Evolutionary conservation across 1,140 invertebrate species (phyloP), one percentile per base, ranked within the genome.

Genomic region (Chionoecetes opilio): DNA sequence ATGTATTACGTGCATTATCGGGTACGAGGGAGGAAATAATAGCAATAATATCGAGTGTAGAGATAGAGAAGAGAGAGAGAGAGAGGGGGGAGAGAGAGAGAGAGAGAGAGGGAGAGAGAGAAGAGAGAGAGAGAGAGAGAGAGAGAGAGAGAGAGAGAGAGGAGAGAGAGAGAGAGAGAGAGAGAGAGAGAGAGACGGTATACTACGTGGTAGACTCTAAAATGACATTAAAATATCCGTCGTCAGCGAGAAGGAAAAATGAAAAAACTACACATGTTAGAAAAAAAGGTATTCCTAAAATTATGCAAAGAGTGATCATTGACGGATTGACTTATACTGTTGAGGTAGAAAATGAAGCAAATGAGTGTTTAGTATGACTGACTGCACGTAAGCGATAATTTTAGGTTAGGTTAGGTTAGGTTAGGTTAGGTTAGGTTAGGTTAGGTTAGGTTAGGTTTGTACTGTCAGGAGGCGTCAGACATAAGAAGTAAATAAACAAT

Each of bases 101-200:
- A 88, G 86, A 88, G 41, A 37, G 34, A 88, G 34, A 88, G 86
- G 38, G 34, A 88, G 34, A 37, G 41, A 35, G 34, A 88, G 34
- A n/a, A 37, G 41, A 88, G 86, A 88, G 41, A 37, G 34, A 88
- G 34, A 88, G 86, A 88, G 34, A 35, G 14, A 88, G 86, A 88
- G 34, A 88, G 86, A 87, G 32, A 34, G 32, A 87, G 32, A 34
- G 32, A 87, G 32, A n/a, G 63, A 75, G n/a, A 26, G 63, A 75
- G 21, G 63, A 75, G n/a, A 75, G 63, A 75, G n/a, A 11, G 86
- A 88, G 34, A 17, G 11, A 88, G 86, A 34, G 3, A 17, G 34
- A 88, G 26, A n/a, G n/a, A 1, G 63, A 75, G 21, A 26, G n/a
- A n/a, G 63, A n/a, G 11, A n/a, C 21, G 11, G 63, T 8, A 37